Base-by-base conservation (phyloP, 2,888 invertebrate genomes). In the Acrobasis repandana region DNA sequence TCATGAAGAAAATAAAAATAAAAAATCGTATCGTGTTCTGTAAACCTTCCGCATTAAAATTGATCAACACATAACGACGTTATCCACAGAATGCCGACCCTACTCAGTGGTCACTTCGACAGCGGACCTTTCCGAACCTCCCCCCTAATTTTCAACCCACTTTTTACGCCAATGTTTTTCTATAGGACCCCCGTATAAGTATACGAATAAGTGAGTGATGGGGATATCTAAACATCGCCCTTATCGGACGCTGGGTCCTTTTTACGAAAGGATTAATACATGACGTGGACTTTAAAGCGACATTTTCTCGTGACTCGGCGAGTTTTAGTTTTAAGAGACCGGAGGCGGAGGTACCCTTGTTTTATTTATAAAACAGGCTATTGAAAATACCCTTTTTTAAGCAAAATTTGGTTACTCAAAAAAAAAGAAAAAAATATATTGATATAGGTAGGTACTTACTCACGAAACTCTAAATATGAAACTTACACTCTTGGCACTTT, bases 111-210 rank as follows among this genome's bases (percentile, higher is more conserved):
- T 91, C 92, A 90, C 86, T 88, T 91, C 91, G 91, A 90, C 91
- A 91, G 87, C 86, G 88, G 86, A 83, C 89, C 88, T 85, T 86
- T 80, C 86, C 80, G 73, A 83, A 82, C 80, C 76, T 72, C 74
- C 75, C 75, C 83, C 82, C 79, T 80, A 79, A 85, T 85, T 85
- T 85, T 77, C 86, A 85, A 82, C 87, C 90, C 88, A 86, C 85
- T 92, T 92, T 92, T 92, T 91, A 90, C 90, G 85, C 88, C 90
- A 90, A 90, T 92, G 92, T 92, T 92, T 92, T 91, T 91, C 91
- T 90, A 92, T 90, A 90, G 88, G 78, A 79, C 81, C 76, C 72
- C 73, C 68, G 73, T 79, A 78, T 77, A 82, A 78, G 79, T 76
- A 76, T 78, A 80, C 67, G 80, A 76, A 81, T 83, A 86, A 87